Percentiles rank a stretch among this genome's conserved stretches.
Evolutionary conservation across 1,140 invertebrate genomes (phyloP).

Genomic region (Idris sp.): DNA sequence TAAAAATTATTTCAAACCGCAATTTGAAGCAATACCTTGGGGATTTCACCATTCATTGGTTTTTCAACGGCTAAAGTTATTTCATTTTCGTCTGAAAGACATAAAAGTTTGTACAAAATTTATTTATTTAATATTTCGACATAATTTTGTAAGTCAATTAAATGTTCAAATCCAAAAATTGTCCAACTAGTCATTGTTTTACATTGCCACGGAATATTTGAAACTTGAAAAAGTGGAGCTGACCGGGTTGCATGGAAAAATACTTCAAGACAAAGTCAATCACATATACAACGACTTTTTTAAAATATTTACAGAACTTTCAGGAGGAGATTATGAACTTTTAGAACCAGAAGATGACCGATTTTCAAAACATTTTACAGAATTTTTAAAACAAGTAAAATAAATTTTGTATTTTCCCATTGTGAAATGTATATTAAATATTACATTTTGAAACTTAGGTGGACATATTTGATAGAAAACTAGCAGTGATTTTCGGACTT

Average conservation of each 20-base stretch:
- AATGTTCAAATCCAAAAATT: conserved; percentile 5
- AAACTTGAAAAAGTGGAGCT: conserved; percentile 93
- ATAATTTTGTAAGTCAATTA: too few species aligned
- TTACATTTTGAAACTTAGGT: conserved; percentile 68
- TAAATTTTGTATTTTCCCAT: not conserved
- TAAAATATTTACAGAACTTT: conserved; percentile 83
- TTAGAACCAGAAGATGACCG: conserved; percentile 82
- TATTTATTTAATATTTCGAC: not conserved
- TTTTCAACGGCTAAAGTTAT: conserved; percentile 81
- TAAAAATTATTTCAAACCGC: conserved; percentile 79
- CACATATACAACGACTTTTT: conserved; percentile 86
- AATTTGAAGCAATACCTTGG: conserved; percentile 79
- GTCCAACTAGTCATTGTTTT: conserved; percentile 82
- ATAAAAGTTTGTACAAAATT: conserved; percentile 61
- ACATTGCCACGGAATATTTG: conserved; percentile 87
- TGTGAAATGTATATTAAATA: not conserved
- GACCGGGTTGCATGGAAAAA: conserved; percentile 86
- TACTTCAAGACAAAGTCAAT: conserved; percentile 77
- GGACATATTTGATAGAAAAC: conserved; percentile 84
- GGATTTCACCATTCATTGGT: conserved; percentile 82
- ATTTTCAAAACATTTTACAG: conserved; percentile 80
- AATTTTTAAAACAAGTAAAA: conserved; percentile 68
- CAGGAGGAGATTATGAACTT: conserved; percentile 83
- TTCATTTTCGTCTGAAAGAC: conserved; percentile 78
- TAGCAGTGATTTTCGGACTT: conserved; percentile 86